Evolutionary conservation across 2,888 invertebrate species (phyloP), one percentile per base, ranked within the genome.

Genomic region (Caenorhabditis sp.): DNA sequence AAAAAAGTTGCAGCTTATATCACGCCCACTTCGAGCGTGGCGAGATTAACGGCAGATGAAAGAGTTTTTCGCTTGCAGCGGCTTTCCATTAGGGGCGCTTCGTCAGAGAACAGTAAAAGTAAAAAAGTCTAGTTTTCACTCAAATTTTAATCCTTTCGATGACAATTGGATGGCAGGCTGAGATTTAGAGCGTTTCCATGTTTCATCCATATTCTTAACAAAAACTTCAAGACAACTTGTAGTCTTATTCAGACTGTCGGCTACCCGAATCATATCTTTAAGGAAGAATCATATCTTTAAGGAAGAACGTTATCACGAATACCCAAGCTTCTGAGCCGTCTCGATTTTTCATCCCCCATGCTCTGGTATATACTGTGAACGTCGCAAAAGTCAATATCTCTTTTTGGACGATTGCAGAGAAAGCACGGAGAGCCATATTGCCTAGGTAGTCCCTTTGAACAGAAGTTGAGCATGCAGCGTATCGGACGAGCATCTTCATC

Each of bases 211-310:
- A 15, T 81, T 79, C 40, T 83, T 74, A 9, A 89, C 76, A 51
- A 85, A 84, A 8, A 62, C 37, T 62, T 89, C 86, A 50, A 89
- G 60, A 55, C 87, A 85, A 20, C 67, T 67, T 2, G 88, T 85
- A 15, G 89, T 88, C 53, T 80, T 77, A 55, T 89, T 86, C 15
- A 89, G 74, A 9, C 86, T 78, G 18, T 85, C 82, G 1, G 88
- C 82, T 18, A 89, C 87, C 26, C 79, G 80, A n/a, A 79, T 77
- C 26, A 83, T 60, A 9, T 86, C 85, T 85, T 71, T 2, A 84
- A n/a, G n/a, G n/a, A n/a, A n/a, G n/a, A n/a, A n/a, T n/a, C n/a
- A n/a, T n/a, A n/a, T n/a, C n/a, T n/a, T n/a, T n/a, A n/a, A n/a
- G n/a, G n/a, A n/a, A n/a, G n/a, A n/a, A n/a, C n/a, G n/a, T n/a